Base-by-base conservation (phyloP, 2,797 vertebrate species). In the Clarias pachynema region DNA sequence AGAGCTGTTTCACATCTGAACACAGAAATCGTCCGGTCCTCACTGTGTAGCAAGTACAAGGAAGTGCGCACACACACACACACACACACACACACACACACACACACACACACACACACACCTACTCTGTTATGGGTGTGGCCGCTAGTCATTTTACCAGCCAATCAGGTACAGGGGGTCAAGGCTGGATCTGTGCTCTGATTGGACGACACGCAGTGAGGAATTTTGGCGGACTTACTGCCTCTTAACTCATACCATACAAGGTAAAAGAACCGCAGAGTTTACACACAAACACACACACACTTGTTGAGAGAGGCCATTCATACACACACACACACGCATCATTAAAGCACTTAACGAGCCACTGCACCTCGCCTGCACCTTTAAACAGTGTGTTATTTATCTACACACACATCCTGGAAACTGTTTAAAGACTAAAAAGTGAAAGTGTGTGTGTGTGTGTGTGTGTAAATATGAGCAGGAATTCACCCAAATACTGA, bases 181-280 rank as follows among this genome's bases (percentile, higher is more conserved):
- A 84, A 16, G 74, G 26, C 83, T 56, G 18, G 78, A 57, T 69
- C 66, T 12, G 16, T 26, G 31, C 63, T 34, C 72, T 70, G 83
- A 86, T 86, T 85, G 53, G 79, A 84, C 75, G 79, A 79, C 84
- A 10, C 12, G 14, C 22, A 26, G 16, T n/a, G 1, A 62, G 88
- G 89, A 89, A 89, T 94, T 91, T 94, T 95, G 93, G 93, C 93
- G 91, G 79, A 62, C 85, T 80, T 81, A 74, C 72, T 72, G 89
- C 15, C 22, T 79, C 14, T 79, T 62, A 16, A 24, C 22, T 79
- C 7, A 5, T 40, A 79, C 95, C 94, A 93, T 95, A 95, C 94
- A 95, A 95, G 94, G 94, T 91, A 95, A 88, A 88, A 40, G 60
- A 79, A 62, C 86, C 60, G 75, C 75, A 70, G 66, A 81, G 77